A percentile compares a stretch with the other conserved stretches of the same genome.
Conservation (phyloP, 2,888 invertebrate species). For the Stramonita haemastoma region DNA sequence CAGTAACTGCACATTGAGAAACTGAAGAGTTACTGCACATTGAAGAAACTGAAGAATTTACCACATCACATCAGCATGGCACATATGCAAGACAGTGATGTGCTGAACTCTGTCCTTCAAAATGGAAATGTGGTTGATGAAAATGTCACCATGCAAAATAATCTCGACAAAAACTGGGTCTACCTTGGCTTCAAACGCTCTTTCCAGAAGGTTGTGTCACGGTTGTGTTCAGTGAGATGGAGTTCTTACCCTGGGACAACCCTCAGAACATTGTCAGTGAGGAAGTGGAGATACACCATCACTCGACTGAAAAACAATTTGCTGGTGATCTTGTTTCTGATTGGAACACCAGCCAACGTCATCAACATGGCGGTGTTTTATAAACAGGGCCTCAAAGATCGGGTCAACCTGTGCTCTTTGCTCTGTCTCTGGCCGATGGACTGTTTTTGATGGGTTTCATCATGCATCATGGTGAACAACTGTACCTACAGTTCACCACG, state of each 20-base stretch:
- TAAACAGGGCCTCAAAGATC: not conserved
- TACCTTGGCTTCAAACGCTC: not conserved
- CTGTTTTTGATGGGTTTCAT: not conserved
- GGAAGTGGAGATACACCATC: not conserved
- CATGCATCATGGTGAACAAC: not conserved
- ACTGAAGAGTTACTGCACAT: no score
- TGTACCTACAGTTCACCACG: not conserved
- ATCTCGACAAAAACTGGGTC: no score
- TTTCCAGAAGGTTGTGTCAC: not conserved
- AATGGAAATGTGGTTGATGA: no score
- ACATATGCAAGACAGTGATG: no score
- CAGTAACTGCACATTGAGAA: no score
- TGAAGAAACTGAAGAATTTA: no score
- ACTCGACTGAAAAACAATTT: not conserved
- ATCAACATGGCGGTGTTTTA: constrained; percentile 19
- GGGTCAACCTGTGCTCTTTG: constrained; percentile 20
- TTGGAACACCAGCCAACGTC: constrained; percentile 1
- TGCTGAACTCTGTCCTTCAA: no score
- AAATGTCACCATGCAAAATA: no score
- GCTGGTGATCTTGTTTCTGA: not conserved
- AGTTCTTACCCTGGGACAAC: constrained; percentile 3
- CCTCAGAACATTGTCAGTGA: not conserved
- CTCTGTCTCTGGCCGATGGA: not conserved
- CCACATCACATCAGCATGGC: no score
- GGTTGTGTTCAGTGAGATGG: not conserved